These are phyloP conservation scores for Latrodectus elegans DNA, from an alignment of 2,888 invertebrate species.

Conservation along the genomic window DNA sequence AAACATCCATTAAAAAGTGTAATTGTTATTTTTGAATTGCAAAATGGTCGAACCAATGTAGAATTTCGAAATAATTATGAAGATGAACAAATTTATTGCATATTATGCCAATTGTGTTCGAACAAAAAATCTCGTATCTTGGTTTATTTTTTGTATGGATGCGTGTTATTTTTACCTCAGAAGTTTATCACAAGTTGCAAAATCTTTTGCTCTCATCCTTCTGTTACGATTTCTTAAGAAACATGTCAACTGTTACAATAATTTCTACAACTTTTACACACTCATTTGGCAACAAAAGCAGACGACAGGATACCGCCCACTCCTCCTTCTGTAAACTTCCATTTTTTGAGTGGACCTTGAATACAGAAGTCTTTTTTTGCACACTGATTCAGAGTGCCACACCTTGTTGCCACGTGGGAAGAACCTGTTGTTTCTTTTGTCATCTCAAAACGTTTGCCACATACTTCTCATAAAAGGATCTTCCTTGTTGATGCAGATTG, in stretches of 20 bases:
- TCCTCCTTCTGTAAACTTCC: constrained; percentile 11
- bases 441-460: background rate
- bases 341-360: constrained; percentile 38
- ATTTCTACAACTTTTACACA: background rate
- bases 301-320: constrained; percentile 18
- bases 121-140: too few species aligned
- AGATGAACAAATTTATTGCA: too few species aligned
- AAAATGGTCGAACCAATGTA: too few species aligned
- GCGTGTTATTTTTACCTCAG: too few species aligned
- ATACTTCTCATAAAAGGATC: background rate
- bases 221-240: too few species aligned
- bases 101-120: too few species aligned
- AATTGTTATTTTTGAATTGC: too few species aligned
- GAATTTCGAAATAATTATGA: too few species aligned
- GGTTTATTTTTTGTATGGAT: too few species aligned
- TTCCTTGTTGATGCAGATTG: constrained; percentile 18
- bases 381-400: constrained; percentile 20
- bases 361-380: background rate
- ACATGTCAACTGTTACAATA: background rate
- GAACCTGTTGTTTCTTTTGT: constrained; percentile 4
- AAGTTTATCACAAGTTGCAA: too few species aligned
- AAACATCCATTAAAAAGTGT: too few species aligned
- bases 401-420: constrained; percentile 38
- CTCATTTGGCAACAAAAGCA: background rate
- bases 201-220: too few species aligned